Base-by-base conservation (phyloP, 2,797 vertebrate genomes). In the Discoglossus pictus region DNA sequence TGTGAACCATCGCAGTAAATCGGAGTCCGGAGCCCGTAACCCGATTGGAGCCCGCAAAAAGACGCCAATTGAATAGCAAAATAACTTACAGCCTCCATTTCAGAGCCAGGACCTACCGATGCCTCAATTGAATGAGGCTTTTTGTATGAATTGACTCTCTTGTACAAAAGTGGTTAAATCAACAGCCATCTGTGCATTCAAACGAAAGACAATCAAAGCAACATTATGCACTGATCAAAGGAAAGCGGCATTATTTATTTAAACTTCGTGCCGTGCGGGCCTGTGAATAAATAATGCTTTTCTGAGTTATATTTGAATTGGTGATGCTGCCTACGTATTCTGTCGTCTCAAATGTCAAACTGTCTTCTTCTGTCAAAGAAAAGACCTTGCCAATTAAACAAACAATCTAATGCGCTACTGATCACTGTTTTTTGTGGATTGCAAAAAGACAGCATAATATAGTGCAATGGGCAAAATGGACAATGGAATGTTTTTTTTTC, bases 341-440 rank as follows among this genome's bases (percentile, higher is more conserved):
- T n/a, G n/a, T 36, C 3, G 20, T 65, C 31, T 48, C 31, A 58
- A 66, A 56, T 66, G 63, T 55, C 62, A 65, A 36, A 25, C 43
- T 46, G 17, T 56, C 39, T 44, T 4, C 4, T 12, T 11, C 9
- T 46, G 11, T 2, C 20, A 46, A 23, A 12, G 15, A 17, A 46
- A 46, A 16, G 3, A 13, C 13, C 43, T 1, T 5, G n/a, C 24
- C 36, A 17, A 18, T 10, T 24, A 61, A 7, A 3, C 15, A 27
- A 20, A 54, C 38, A 53, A 56, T 16, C 42, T 15, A 58, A 48
- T 39, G 27, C 42, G 5, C 31, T 21, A 10, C 34, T 15, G 20
- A 25, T 31, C 6, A 15, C 7, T 50, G 6, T n/a, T n/a, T n/a
- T n/a, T n/a, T 50, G 12, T 23, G 9, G n/a, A 24, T 42, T 1